Conservation (phyloP, 2,797 vertebrate species). For the Lepus oiostolus region DNA sequence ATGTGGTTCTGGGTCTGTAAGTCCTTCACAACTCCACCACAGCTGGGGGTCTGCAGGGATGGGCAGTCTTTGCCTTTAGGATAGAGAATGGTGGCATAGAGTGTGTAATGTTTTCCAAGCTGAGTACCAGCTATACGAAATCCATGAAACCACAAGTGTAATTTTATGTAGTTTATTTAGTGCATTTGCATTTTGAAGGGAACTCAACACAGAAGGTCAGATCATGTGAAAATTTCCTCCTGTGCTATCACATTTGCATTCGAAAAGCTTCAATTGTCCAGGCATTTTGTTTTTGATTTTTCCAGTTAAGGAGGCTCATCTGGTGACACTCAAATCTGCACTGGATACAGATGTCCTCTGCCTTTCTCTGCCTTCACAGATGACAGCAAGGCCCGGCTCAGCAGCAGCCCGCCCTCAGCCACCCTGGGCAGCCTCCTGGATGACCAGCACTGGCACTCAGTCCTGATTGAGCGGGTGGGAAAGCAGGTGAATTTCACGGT, state of each 20-base stretch:
- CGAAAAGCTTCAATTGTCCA: too few relatives aligned
- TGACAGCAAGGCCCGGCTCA: slow-evolving; percentile 92
- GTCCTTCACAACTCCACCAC: not conserved
- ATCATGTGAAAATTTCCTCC: too few relatives aligned
- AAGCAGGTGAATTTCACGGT: slow-evolving; percentile 98
- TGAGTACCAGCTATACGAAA: too few relatives aligned
- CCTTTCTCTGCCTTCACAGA: slow-evolving; percentile 87
- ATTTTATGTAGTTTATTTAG: too few relatives aligned
- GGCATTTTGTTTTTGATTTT: too few relatives aligned
- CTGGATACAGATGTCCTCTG: not conserved
- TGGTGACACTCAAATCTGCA: not conserved
- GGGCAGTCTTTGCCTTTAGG: not conserved
- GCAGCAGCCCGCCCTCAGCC: slow-evolving; percentile 90
- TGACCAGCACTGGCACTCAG: slow-evolving; percentile 97
- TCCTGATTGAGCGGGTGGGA: slow-evolving; percentile 96
- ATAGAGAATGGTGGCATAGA: not conserved
- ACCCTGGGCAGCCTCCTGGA: slow-evolving; percentile 96
- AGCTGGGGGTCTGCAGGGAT: accelerated
- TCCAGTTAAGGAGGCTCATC: too few relatives aligned
- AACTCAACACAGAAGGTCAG: too few relatives aligned
- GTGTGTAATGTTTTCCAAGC: accelerated
- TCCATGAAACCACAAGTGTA: too few relatives aligned
- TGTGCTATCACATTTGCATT: too few relatives aligned
- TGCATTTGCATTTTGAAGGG: too few relatives aligned
- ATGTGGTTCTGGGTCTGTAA: not conserved